These are phyloP conservation scores for Liposcelis brunnea DNA, from an alignment of 2,888 invertebrate species.

Conservation along the genomic window DNA sequence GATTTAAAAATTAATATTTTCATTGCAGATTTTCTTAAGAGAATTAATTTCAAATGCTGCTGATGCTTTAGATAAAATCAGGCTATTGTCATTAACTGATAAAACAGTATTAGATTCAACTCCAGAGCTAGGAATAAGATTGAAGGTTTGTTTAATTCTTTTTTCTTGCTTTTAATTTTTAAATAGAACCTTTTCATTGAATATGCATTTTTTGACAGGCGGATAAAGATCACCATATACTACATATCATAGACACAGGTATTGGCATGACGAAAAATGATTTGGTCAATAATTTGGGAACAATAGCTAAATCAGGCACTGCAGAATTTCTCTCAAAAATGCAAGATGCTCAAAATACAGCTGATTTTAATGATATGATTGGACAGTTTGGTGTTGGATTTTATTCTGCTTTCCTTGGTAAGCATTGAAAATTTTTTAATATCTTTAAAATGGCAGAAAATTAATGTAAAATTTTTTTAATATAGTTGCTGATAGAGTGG, in stretches of 20 bases:
- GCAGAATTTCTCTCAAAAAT: slow-evolving; percentile 89
- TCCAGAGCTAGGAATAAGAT: slow-evolving; percentile 73
- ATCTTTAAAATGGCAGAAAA: too few species aligned
- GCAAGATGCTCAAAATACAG: slow-evolving; percentile 43
- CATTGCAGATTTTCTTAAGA: slow-evolving; percentile 71
- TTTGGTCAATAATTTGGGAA: slow-evolving; percentile 88
- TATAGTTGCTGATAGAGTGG: slow-evolving; percentile 80
- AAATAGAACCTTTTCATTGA: too few species aligned
- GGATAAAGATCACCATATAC: slow-evolving; percentile 76
- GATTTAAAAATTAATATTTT: too few species aligned
- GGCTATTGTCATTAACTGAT: slow-evolving; percentile 80
- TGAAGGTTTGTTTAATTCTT: slow-evolving; percentile 32
- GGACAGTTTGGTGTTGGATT: slow-evolving; percentile 99
- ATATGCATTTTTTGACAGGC: slow-evolving; percentile 30
- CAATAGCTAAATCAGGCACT: slow-evolving; percentile 95
- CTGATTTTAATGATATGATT: slow-evolving; percentile 91
- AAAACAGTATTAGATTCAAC: slow-evolving; percentile 57
- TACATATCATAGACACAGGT: slow-evolving; percentile 88
- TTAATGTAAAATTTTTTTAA: slow-evolving; percentile 10
- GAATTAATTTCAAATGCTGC: slow-evolving; percentile 98
- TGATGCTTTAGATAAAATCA: slow-evolving; percentile 96
- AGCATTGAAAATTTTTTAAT: slow-evolving; percentile 9
- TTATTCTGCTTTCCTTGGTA: slow-evolving; percentile 81
- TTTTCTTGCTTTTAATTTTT: neutral
- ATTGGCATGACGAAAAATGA: slow-evolving; percentile 95